Evolutionary conservation across 1,140 invertebrate genomes (phyloP).

Genomic region (Rhynchophorus ferrugineus): DNA sequence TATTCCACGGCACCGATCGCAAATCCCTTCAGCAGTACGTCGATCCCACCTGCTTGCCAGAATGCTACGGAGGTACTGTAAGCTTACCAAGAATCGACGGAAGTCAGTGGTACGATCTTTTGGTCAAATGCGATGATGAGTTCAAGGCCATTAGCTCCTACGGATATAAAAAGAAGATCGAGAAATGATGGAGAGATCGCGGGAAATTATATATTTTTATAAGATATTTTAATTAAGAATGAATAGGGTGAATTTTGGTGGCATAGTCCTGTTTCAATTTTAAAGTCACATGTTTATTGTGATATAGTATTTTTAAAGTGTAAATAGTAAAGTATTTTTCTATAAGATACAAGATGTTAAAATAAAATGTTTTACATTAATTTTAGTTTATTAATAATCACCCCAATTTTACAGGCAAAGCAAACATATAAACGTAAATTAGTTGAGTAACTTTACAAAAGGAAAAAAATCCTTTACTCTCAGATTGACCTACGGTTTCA

Average conservation of each 20-base stretch:
- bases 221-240: too few relatives aligned
- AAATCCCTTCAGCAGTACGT: constrained; percentile 73
- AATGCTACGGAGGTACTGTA: constrained; percentile 69
- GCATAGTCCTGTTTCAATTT: too few relatives aligned
- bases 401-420: too few relatives aligned
- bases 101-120: constrained; percentile 61
- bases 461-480: too few relatives aligned
- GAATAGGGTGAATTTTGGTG: too few relatives aligned
- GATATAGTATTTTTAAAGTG: background rate
- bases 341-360: background rate
- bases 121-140: constrained; percentile 63
- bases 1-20: constrained; percentile 77
- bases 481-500: too few relatives aligned
- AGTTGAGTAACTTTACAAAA: too few relatives aligned
- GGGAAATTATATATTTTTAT: too few relatives aligned
- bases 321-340: background rate
- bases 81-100: constrained; percentile 56
- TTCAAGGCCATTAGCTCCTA: constrained; percentile 69
- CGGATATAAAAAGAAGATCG: constrained; percentile 57
- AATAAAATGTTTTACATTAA: too few relatives aligned
- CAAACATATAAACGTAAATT: too few relatives aligned
- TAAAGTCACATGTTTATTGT: background rate
- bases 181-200: background rate
- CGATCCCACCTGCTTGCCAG: constrained; percentile 67
- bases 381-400: too few relatives aligned